phyloP scores from a whole-genome alignment of 2,888 invertebrate genomes.

The Callyntrura sp. region DNA sequence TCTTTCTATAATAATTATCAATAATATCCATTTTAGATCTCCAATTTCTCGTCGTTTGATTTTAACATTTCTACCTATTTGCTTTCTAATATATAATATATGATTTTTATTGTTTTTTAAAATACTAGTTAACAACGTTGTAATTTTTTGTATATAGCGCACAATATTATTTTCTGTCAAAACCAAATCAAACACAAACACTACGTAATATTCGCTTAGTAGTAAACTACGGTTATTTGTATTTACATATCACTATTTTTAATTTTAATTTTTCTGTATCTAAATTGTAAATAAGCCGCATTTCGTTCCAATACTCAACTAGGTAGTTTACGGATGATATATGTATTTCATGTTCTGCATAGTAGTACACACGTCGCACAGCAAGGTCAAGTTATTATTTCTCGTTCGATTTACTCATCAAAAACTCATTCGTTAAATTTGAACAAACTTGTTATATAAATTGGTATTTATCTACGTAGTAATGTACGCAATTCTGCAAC shows the following conservation, averaged over 20 bases:
- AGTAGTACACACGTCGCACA: too few relatives aligned
- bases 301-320: constrained; percentile 7
- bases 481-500: constrained; percentile 24
- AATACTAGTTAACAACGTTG: constrained; percentile 9
- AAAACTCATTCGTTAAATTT: background rate
- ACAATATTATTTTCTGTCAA: background rate
- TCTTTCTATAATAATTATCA: background rate
- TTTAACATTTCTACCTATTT: too few relatives aligned
- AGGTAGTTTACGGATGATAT: background rate
- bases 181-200: background rate
- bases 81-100: background rate
- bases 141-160: background rate
- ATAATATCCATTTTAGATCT: background rate
- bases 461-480: background rate
- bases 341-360: too few relatives aligned
- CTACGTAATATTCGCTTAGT: background rate
- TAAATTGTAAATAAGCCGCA: constrained; percentile 29
- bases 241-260: background rate
- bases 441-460: background rate
- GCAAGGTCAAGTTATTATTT: too few relatives aligned
- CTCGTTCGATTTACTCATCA: background rate
- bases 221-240: background rate
- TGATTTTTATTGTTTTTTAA: background rate
- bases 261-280: background rate
- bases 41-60: background rate